Percentiles rank a stretch among this genome's conserved stretches.
These are phyloP conservation scores for Anarhynchus alexandrinus DNA, from an alignment of 2,113 vertebrate species.

Conservation along the genomic window DNA sequence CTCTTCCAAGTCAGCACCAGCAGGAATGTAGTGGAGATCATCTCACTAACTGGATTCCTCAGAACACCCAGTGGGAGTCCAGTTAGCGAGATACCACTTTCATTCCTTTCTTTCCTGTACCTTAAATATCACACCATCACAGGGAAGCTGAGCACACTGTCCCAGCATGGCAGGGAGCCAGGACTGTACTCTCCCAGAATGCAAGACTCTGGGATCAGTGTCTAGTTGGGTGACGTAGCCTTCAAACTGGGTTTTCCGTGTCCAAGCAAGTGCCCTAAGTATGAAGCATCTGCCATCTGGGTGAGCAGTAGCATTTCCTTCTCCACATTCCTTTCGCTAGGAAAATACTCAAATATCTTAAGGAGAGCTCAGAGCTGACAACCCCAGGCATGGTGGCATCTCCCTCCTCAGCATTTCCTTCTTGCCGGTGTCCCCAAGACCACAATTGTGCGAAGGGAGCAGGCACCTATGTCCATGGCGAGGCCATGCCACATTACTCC, in stretches of 20 bases:
- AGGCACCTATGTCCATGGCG: not conserved
- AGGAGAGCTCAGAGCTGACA: not conserved
- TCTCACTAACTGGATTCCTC: not conserved
- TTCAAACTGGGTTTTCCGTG: not conserved
- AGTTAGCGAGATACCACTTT: not conserved
- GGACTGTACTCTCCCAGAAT: not conserved
- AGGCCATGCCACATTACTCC: not conserved
- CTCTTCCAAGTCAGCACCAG: not conserved
- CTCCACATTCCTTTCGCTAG: not conserved
- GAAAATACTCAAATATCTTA: not conserved
- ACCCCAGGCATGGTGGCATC: not conserved
- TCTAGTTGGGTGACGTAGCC: not conserved
- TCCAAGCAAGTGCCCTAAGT: not conserved
- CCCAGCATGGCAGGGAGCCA: not conserved
- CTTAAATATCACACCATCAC: not conserved
- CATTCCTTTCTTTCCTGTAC: not conserved
- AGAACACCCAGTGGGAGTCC: not conserved
- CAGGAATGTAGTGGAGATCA: not conserved
- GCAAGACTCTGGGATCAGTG: not conserved
- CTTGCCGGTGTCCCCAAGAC: not conserved
- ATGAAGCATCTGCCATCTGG: not conserved
- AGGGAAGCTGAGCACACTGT: not conserved
- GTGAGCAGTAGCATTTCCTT: not conserved
- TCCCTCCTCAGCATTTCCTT: not conserved
- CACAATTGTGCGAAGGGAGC: not conserved